These are phyloP conservation scores for Drosophila affinis DNA, from an alignment of 2,888 invertebrate genomes.

Conservation along the genomic window DNA sequence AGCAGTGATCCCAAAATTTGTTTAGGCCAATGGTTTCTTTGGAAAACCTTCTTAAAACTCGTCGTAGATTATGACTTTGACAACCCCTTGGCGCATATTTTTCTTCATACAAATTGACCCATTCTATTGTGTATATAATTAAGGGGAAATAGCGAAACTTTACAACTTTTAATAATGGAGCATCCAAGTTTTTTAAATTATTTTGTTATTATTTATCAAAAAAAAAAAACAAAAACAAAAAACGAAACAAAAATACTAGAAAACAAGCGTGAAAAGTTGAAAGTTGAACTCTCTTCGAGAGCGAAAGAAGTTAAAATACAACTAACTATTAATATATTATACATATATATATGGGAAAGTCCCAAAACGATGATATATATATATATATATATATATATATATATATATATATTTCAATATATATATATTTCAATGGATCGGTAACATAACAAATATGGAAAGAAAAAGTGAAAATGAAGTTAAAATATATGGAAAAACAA, in stretches of 20 bases:
- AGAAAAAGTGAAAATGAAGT: constrained; percentile 58
- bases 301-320: constrained; percentile 43
- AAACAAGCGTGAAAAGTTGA: constrained; percentile 24
- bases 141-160: constrained; percentile 53
- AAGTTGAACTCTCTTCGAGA: constrained; percentile 36
- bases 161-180: constrained; percentile 73
- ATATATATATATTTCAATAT: constrained; percentile 26
- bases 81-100: no score
- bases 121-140: constrained; percentile 40
- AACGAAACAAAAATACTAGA: constrained; percentile 13
- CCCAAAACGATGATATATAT: constrained; percentile 43
- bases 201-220: constrained; percentile 69
- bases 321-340: constrained; percentile 50
- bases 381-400: constrained; percentile 50
- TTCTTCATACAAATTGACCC: no score
- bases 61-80: no score
- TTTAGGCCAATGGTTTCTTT: no score
- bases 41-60: no score
- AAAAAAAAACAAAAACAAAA: constrained; percentile 19
- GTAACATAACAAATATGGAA: constrained; percentile 51
- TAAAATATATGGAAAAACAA: constrained; percentile 63
- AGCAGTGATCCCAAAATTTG: no score
- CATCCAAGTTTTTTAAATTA: constrained; percentile 75
- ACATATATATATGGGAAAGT: constrained; percentile 42
- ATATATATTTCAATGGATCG: constrained; percentile 74